These are phyloP conservation scores for Bombus affinis DNA, from an alignment of 1,140 invertebrate species.

Conservation along the genomic window DNA sequence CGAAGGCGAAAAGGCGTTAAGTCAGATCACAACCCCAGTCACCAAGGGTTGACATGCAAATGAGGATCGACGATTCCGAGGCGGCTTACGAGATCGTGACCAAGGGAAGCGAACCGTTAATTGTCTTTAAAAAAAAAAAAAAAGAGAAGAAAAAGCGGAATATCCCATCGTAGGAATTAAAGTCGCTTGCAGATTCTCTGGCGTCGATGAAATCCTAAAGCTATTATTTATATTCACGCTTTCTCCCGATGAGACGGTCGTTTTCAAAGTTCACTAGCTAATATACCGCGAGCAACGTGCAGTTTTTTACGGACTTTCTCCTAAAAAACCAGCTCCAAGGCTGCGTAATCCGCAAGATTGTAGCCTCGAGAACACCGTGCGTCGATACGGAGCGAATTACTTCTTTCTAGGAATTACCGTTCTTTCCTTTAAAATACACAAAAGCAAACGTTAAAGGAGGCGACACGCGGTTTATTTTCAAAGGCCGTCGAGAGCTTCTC, in stretches of 20 bases:
- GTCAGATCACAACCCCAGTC: constrained; percentile 74
- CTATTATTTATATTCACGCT: constrained; percentile 30
- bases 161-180: background rate
- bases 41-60: constrained; percentile 78
- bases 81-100: background rate
- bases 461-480: constrained; percentile 38
- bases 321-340: constrained; percentile 13
- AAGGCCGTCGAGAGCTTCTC: constrained; percentile 30
- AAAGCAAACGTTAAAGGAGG: background rate
- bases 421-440: background rate
- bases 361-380: background rate
- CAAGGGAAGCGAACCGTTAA: constrained; percentile 26
- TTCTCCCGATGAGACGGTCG: constrained; percentile 28
- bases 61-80: constrained; percentile 42
- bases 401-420: background rate
- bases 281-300: background rate
- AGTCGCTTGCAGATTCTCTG: background rate
- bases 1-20: constrained; percentile 79
- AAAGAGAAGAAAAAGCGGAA: background rate
- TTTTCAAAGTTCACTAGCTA: constrained; percentile 13
- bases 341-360: background rate
- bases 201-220: constrained; percentile 6
- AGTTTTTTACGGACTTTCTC: constrained; percentile 19
- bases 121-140: background rate
- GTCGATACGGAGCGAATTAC: background rate